Evolutionary conservation across 2,113 vertebrate species (phyloP).

Genomic region (Larimichthys crocea): DNA sequence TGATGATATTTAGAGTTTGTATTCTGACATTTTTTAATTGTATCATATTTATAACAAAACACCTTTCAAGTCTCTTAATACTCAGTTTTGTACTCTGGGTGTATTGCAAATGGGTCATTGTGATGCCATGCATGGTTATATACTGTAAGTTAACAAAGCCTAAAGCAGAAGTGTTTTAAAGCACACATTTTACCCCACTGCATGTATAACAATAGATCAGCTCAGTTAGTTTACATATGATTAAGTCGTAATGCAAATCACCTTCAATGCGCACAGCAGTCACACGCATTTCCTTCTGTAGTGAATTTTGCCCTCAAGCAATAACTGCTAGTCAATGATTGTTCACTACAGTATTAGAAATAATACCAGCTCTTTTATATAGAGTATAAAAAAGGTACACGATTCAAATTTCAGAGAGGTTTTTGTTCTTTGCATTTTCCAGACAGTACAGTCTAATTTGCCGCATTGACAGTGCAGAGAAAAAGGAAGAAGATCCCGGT

Average conservation of each 20-base stretch:
- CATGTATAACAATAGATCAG: background rate
- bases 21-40: background rate
- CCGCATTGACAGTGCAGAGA: constrained; percentile 1
- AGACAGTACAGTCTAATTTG: constrained; percentile 18
- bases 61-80: background rate
- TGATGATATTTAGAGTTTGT: background rate
- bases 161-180: background rate
- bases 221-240: background rate
- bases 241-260: background rate
- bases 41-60: background rate
- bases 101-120: background rate
- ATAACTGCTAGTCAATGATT: background rate
- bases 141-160: background rate
- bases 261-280: background rate
- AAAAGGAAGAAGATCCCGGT: constrained; percentile 36
- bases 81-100: background rate
- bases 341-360: background rate
- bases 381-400: background rate
- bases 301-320: background rate
- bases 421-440: constrained; percentile 29
- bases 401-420: background rate
- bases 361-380: background rate
- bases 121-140: background rate
- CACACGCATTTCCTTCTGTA: background rate
- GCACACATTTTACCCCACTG: background rate